Evolutionary conservation across 1,140 invertebrate species (phyloP), one percentile per base, ranked within the genome.

Genomic region (Drosophila subobscura): DNA sequence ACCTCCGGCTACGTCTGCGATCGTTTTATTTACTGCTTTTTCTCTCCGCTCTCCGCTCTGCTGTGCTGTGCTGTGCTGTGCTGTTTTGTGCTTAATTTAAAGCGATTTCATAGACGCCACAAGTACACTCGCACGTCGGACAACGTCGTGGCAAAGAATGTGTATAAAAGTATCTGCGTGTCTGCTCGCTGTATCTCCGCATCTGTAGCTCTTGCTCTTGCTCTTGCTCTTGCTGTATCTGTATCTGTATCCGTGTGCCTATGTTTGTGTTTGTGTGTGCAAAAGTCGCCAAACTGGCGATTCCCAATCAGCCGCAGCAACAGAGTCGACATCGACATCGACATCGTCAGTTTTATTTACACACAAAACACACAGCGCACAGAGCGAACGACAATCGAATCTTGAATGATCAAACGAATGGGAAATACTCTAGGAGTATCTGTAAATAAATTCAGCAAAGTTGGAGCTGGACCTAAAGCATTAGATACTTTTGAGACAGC

Each of bases 201-300:
- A 22, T 57, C 41, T 53, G 8, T 14, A 6, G 14, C 25, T 54
- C n/a, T 57, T 37, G 33, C 33, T 37, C 2, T 12, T 22, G 25
- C 25, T 45, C 37, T 52, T 29, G 1, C 44, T 29, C 16, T 25
- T 33, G 45, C 25, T 64, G 40, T 51, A 8, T 23, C 25, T 52
- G 5, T 41, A 16, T 37, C 29, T 46, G 45, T 64, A 22, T 40
- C 47, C 46, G 52, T 81, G 49, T 67, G 61, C 16, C 16, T 20
- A 20, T 20, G 16, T 20, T 20, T 20, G 16, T 1, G 16, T 20
- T 20, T 60, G 59, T 65, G 42, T 60, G 33, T 37, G 33, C 33
- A 37, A 52, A 44, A 77, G 80, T 77, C 80, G 80, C 81, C 80
- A 85, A 86, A 80, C 80, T 89, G 85, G 86, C 86, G 86, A 89